A percentile compares a stretch with the other conserved stretches of the same genome.
phyloP scores from a whole-genome alignment of 1,140 invertebrate genomes.

The Helicoverpa zea region DNA sequence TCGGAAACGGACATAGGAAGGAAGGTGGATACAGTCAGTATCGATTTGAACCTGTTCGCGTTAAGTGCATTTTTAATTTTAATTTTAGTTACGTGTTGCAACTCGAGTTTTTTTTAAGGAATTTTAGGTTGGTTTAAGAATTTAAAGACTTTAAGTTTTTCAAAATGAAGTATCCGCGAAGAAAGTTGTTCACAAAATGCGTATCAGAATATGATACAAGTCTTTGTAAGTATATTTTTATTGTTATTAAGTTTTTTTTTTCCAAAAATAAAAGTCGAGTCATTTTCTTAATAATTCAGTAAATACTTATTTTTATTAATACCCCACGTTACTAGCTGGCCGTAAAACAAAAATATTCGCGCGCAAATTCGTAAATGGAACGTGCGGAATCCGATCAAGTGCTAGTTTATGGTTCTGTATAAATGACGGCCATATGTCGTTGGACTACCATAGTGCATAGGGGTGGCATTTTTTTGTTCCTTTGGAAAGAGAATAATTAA shows the following conservation, averaged over 20 bases:
- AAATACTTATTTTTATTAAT: neutral
- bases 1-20: slow-evolving; percentile 81
- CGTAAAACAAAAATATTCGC: slow-evolving; percentile 56
- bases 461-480: neutral
- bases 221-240: slow-evolving; percentile 70
- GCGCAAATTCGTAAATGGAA: slow-evolving; percentile 59
- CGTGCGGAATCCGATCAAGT: slow-evolving; percentile 49
- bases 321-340: neutral
- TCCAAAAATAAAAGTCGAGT: neutral
- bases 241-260: neutral
- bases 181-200: slow-evolving; percentile 64
- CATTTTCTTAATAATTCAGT: neutral
- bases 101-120: neutral
- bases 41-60: slow-evolving; percentile 73
- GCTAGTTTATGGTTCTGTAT: slow-evolving; percentile 54
- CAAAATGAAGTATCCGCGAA: slow-evolving; percentile 78
- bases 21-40: slow-evolving; percentile 75
- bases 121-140: neutral
- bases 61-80: slow-evolving; percentile 70
- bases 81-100: slow-evolving; percentile 17
- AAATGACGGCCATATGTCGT: slow-evolving; percentile 66
- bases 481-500: too few species aligned
- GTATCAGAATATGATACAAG: slow-evolving; percentile 67
- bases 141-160: slow-evolving; percentile 38
- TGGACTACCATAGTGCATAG: slow-evolving; percentile 6